Conservation (phyloP, 1,140 invertebrate species). For the Pygmarrhopalites habei region DNA sequence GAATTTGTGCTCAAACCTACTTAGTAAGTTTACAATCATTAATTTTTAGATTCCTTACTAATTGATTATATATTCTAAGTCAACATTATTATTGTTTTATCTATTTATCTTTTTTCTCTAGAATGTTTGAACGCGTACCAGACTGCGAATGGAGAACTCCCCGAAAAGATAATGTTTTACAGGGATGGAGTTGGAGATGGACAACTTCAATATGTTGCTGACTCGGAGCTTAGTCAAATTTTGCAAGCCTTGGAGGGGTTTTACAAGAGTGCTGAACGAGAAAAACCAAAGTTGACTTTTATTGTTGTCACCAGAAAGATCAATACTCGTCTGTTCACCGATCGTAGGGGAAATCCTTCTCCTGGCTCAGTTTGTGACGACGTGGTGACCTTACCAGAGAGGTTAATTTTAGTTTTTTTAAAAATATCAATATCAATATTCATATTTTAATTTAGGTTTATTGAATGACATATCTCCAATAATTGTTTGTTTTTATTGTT, state of each 20-base stretch:
- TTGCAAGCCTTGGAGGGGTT: background rate
- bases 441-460: too few species aligned
- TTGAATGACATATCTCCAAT: too few species aligned
- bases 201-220: constrained; percentile 58
- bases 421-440: too few species aligned
- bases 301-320: constrained; percentile 86
- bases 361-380: constrained; percentile 79
- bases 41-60: background rate
- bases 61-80: background rate
- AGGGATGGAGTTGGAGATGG: constrained; percentile 92
- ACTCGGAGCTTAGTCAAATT: constrained; percentile 50
- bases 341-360: constrained; percentile 59
- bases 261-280: background rate
- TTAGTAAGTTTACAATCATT: constrained; percentile 41
- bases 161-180: constrained; percentile 75
- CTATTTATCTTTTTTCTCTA: constrained; percentile 40
- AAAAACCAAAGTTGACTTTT: constrained; percentile 61
- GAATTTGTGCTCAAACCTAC: constrained; percentile 55
- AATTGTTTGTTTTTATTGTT: too few species aligned
- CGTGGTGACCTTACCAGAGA: constrained; percentile 57
- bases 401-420: too few species aligned
- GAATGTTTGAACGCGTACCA: constrained; percentile 52
- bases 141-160: constrained; percentile 55
- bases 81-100: background rate
- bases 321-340: constrained; percentile 64